These are phyloP conservation scores for Ephydatia muelleri DNA, from an alignment of 37 sponge, comb jelly and placozoan species.

Conservation along the genomic window DNA sequence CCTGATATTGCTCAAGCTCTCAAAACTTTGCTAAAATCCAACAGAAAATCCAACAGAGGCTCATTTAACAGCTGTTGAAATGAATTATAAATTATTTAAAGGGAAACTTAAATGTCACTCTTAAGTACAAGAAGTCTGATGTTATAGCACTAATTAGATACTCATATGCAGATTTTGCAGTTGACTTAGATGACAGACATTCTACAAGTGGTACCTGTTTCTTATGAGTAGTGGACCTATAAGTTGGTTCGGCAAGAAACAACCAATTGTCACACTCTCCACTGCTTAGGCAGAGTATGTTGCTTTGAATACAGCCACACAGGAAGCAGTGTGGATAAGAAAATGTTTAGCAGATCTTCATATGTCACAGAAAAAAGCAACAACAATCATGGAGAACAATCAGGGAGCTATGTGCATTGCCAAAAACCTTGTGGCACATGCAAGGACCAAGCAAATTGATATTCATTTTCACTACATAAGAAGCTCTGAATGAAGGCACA, in stretches of 20 bases:
- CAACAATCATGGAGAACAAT: constrained; percentile 20
- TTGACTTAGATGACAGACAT: too few species aligned
- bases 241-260: constrained; percentile 47
- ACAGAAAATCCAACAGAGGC: too few species aligned
- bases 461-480: constrained; percentile 6
- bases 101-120: too few species aligned
- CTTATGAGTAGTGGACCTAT: constrained; percentile 14
- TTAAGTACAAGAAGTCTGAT: too few species aligned
- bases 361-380: background rate
- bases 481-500: too few species aligned
- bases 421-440: constrained; percentile 14
- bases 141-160: too few species aligned
- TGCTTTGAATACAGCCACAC: constrained; percentile 25
- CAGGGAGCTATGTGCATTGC: constrained; percentile 6
- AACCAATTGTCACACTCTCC: constrained; percentile 37
- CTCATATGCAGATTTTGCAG: too few species aligned
- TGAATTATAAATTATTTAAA: too few species aligned
- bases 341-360: background rate
- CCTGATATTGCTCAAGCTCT: too few species aligned
- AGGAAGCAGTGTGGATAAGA: constrained; percentile 23
- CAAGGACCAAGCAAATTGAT: constrained; percentile 33
- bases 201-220: too few species aligned
- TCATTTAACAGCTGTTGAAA: too few species aligned
- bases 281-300: constrained; percentile 44
- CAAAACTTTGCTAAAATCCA: too few species aligned